Base-by-base conservation (phyloP, 2,113 vertebrate genomes). In the Vombatus ursinus region DNA sequence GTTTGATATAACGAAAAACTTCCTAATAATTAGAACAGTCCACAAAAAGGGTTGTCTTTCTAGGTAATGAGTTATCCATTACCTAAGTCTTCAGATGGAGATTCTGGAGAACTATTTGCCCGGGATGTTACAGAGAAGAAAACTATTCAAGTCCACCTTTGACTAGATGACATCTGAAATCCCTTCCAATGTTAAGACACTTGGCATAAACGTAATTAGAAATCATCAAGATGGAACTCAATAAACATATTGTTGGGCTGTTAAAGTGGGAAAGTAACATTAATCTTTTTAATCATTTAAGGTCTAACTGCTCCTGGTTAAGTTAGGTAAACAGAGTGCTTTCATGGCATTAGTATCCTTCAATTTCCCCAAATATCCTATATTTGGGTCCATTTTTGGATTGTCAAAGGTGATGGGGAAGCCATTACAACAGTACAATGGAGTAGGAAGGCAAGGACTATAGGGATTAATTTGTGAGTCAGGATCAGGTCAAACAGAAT, bases 281-380 rank as follows among this genome's bases (percentile, higher is more conserved):
- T 93, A 97, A 50, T 9, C 5, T 26, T 37, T 22, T 37, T 95
- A 94, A 77, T 92, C 16, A 92, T 95, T 51, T 90, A 8, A 95
- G 95, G 19, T 10, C 89, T 93, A 61, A 92, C 50, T 49, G 93
- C 92, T 95, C 28, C 90, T 94, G 92, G 95, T 50, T 92, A 95
- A 93, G 47, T 61, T 8, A 93, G 24, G 26, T 44, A 95, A 97
- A 93, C 14, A 49, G 48, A 61, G 14, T 93, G 92, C 57, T 57
- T 52, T 49, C 53, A 91, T 61, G 90, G 22, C 50, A 61, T 94
- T 25, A 5, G 48, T 84, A 61, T 93, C 94, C 8, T 91, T 95
- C 4, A 84, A 89, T 94, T 37, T n/a, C 91, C 9, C 48, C 77
- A 89, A 92, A 95, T 11, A 93, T 0, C 2, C 48, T 37, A 52